A percentile compares a stretch with the other conserved stretches of the same genome.
phyloP scores from a whole-genome alignment of 1,140 invertebrate species.

The Lordiphosa collinella region DNA sequence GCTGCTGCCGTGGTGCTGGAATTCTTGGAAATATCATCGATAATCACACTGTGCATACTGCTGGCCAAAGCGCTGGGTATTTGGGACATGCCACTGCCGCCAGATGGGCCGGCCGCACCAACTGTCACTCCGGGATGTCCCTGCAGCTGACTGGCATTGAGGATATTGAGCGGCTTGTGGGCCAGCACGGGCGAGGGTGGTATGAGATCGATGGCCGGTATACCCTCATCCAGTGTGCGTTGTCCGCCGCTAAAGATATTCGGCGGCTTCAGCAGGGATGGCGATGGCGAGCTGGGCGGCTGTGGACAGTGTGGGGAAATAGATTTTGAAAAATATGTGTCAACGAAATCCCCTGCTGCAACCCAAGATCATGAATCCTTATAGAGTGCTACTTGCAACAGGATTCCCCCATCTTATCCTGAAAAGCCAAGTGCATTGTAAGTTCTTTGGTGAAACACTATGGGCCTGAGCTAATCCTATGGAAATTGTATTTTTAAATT shows the following conservation, averaged over 20 bases:
- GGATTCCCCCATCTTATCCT: no score
- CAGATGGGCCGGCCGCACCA: neutral
- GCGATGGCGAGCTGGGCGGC: constrained; percentile 55
- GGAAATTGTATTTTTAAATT: no score
- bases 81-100: neutral
- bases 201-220: constrained; percentile 76
- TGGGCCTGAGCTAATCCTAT: no score
- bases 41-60: constrained; percentile 70
- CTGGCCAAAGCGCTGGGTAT: constrained; percentile 24
- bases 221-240: constrained; percentile 69
- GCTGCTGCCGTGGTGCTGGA: constrained; percentile 49
- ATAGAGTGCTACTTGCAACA: no score
- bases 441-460: no score
- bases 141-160: constrained; percentile 70
- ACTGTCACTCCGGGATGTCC: constrained; percentile 16
- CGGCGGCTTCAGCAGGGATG: constrained; percentile 71
- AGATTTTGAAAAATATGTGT: neutral
- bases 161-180: constrained; percentile 72
- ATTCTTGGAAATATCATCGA: constrained; percentile 73
- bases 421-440: no score
- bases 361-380: no score
- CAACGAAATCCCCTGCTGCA: no score
- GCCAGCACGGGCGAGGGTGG: constrained; percentile 72
- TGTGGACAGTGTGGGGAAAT: constrained; percentile 1
- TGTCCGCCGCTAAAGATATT: constrained; percentile 71